These are phyloP conservation scores for Coptotermes formosanus DNA, from an alignment of 1,140 invertebrate genomes.

Conservation along the genomic window DNA sequence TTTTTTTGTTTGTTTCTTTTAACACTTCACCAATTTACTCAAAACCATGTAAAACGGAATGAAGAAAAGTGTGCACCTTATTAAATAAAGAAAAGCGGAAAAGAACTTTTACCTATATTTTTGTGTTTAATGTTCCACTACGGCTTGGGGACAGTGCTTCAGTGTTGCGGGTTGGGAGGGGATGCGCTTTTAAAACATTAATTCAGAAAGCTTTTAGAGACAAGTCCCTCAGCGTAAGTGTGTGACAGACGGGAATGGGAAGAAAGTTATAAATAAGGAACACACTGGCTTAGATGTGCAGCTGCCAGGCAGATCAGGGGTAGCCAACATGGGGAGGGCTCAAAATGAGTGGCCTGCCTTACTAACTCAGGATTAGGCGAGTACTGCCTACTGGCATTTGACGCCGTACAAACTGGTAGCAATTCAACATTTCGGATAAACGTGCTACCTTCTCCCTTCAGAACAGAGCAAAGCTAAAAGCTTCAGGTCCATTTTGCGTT, in stretches of 20 bases:
- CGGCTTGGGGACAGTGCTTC: neutral
- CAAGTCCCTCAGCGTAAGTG: neutral
- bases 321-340: neutral
- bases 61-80: conserved; percentile 21
- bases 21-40: conserved; percentile 24
- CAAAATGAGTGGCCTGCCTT: too few species aligned
- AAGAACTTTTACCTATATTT: neutral
- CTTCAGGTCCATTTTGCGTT: too few species aligned
- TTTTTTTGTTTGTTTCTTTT: neutral
- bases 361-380: too few species aligned
- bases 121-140: neutral
- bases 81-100: neutral
- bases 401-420: too few species aligned
- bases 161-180: neutral
- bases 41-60: neutral
- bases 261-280: conserved; percentile 23
- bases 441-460: too few species aligned
- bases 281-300: neutral
- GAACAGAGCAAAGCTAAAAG: too few species aligned
- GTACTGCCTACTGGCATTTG: too few species aligned
- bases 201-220: conserved; percentile 19
- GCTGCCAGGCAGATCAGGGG: neutral
- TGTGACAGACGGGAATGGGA: neutral
- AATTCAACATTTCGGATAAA: too few species aligned
- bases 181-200: neutral